phyloP scores from a whole-genome alignment of 2,797 vertebrate species.

The Rhabdomys pumilio region DNA sequence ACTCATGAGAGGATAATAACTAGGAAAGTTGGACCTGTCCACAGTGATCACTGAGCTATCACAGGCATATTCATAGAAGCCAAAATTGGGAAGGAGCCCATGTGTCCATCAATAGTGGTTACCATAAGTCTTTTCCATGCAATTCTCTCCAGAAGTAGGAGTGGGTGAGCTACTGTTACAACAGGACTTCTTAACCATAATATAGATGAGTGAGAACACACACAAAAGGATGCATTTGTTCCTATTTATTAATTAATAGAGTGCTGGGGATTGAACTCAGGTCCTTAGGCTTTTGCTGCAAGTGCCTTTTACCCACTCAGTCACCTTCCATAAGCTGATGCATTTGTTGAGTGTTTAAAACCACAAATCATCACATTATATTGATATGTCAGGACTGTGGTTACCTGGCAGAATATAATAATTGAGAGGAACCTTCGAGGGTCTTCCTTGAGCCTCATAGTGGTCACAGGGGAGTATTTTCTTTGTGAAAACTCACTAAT shows the following conservation, averaged over 20 bases:
- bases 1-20: not conserved
- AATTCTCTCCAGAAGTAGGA: not conserved
- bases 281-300: not conserved
- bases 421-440: not conserved
- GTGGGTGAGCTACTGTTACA: not conserved
- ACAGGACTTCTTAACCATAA: not conserved
- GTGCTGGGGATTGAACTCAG: not conserved
- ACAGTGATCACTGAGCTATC: not conserved
- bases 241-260: not conserved
- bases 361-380: not conserved
- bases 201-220: not conserved
- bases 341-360: slow-evolving; percentile 18
- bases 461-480: not conserved
- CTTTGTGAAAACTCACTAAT: slow-evolving; percentile 36
- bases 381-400: not conserved
- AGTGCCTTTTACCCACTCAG: not conserved
- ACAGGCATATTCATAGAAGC: not conserved
- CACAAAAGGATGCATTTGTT: not conserved
- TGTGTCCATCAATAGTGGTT: not conserved
- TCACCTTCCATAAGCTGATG: not conserved
- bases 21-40: not conserved
- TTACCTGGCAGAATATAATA: slow-evolving; percentile 23
- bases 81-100: not conserved
- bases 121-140: not conserved
- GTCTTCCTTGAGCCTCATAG: not conserved